Conservation (phyloP, 2,888 invertebrate species). For the Erebia palarica region DNA sequence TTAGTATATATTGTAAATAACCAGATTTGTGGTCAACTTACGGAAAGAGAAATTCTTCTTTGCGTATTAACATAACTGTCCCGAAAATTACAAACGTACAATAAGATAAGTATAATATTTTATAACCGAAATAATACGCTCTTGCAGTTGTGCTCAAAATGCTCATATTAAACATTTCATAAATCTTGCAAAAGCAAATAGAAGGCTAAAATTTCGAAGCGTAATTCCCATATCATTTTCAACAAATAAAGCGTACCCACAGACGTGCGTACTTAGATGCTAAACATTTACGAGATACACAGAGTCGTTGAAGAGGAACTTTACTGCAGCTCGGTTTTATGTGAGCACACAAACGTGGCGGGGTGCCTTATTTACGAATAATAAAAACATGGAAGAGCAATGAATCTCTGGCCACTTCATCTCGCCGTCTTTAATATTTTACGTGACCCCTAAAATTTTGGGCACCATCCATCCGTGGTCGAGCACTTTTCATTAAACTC, state of each 20-base stretch:
- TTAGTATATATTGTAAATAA: no score
- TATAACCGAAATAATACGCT: neutral
- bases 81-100: neutral
- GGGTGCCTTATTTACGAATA: constrained; percentile 78
- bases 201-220: constrained; percentile 18
- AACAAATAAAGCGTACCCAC: constrained; percentile 38
- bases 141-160: neutral
- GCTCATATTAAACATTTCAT: constrained; percentile 17
- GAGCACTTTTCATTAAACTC: constrained; percentile 79
- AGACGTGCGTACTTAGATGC: constrained; percentile 54
- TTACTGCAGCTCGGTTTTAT: constrained; percentile 74
- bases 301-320: constrained; percentile 61
- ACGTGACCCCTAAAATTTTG: constrained; percentile 81
- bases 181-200: constrained; percentile 18
- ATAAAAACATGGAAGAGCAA: constrained; percentile 80
- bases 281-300: constrained; percentile 68
- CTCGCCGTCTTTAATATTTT: constrained; percentile 80
- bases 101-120: neutral
- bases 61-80: neutral
- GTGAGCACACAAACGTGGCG: constrained; percentile 72
- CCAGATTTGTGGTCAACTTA: no score
- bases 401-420: constrained; percentile 81
- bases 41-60: neutral
- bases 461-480: constrained; percentile 59
- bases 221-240: constrained; percentile 32